These are phyloP conservation scores for Corythornis cristatus DNA, from an alignment of 2,113 vertebrate genomes.

Conservation along the genomic window DNA sequence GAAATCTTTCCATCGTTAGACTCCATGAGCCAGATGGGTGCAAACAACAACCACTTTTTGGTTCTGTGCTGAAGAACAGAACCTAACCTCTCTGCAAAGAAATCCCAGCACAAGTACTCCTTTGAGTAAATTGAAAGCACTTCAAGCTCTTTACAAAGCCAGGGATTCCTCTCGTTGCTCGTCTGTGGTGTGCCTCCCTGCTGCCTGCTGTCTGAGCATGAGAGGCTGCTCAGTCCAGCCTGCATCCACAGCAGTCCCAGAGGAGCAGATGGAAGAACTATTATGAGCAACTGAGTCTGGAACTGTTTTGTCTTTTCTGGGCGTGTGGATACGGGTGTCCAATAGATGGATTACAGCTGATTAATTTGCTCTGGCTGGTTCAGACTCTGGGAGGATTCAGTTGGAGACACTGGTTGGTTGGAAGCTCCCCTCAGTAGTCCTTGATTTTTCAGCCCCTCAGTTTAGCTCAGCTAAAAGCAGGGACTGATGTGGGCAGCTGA, in stretches of 20 bases:
- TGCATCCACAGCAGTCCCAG: not conserved
- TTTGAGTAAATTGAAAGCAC: conserved; percentile 11
- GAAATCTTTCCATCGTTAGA: not conserved
- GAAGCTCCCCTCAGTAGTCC: not conserved
- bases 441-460: not conserved
- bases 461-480: not conserved
- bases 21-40: not conserved
- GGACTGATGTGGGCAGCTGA: not conserved
- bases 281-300: not conserved
- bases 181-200: conserved; percentile 37
- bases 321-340: not conserved
- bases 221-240: not conserved
- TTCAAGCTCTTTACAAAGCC: conserved; percentile 36
- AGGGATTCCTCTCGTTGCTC: conserved; percentile 19
- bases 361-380: not conserved
- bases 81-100: not conserved
- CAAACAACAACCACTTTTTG: not conserved
- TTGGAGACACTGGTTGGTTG: not conserved
- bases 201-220: not conserved
- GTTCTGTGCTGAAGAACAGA: conserved; percentile 7
- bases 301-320: conserved; percentile 18
- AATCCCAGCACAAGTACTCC: not conserved
- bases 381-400: not conserved
- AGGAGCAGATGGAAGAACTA: not conserved
- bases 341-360: not conserved